Conservation (phyloP, 2,888 invertebrate species). For the Acutogordius australiensis region DNA sequence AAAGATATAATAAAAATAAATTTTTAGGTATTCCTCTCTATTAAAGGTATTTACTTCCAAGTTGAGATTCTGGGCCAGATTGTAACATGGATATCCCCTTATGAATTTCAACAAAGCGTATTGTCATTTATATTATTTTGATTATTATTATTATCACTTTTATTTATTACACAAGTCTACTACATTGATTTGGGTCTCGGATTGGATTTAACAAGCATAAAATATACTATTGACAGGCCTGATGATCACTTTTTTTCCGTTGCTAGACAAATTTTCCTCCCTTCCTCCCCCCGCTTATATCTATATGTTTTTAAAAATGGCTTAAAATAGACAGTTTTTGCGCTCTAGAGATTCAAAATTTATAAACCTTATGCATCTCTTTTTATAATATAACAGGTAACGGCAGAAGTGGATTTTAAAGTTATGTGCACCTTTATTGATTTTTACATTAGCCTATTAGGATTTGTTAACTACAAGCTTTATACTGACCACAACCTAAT, state of each 20-base stretch:
- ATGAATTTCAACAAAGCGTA: slow-evolving; percentile 55
- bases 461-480: slow-evolving; percentile 72
- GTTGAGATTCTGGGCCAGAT: slow-evolving; percentile 74
- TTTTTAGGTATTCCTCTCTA: slow-evolving; percentile 42
- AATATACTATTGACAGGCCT: no score
- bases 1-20: no score
- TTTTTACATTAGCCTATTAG: slow-evolving; percentile 72
- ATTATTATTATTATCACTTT: no score
- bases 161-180: no score
- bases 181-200: no score
- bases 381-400: no score
- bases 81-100: slow-evolving; percentile 86
- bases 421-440: slow-evolving; percentile 90
- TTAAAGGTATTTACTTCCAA: slow-evolving; percentile 92
- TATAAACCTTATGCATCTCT: no score
- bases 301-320: neutral
- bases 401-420: slow-evolving; percentile 61
- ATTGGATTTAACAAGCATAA: no score
- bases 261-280: no score
- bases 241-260: no score
- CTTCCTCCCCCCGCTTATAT: neutral
- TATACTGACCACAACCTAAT: slow-evolving; percentile 55
- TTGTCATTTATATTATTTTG: neutral
- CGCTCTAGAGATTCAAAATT: no score
- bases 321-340: no score